Evolutionary conservation across 2,797 vertebrate species (phyloP).

Genomic region (Acestrorhynchus altus): DNA sequence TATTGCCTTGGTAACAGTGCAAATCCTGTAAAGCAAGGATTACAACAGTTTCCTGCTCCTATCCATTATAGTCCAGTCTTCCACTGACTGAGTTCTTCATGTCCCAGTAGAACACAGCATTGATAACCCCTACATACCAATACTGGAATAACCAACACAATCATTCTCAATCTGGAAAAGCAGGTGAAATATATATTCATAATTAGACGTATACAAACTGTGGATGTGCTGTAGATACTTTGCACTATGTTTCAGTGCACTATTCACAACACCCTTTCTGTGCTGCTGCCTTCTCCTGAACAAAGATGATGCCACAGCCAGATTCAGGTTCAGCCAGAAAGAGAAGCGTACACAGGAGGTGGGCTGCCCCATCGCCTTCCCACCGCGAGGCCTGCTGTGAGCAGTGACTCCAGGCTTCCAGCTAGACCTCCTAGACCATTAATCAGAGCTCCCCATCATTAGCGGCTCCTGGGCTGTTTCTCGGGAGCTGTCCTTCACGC

Average conservation of each 20-base stretch:
- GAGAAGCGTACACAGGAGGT: background rate
- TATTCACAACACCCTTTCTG: background rate
- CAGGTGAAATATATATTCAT: too few species aligned
- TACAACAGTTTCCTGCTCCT: too few species aligned
- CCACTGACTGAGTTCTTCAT: too few species aligned
- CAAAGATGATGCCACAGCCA: conserved; percentile 9
- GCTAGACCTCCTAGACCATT: conserved; percentile 41
- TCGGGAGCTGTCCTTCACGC: conserved; percentile 48
- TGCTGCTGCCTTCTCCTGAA: background rate
- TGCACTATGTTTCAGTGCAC: background rate
- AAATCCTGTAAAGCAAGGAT: too few species aligned
- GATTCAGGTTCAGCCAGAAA: background rate
- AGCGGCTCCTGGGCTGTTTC: conserved; percentile 27
- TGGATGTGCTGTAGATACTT: too few species aligned
- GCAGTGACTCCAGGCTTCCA: conserved; percentile 28
- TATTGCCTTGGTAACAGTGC: too few species aligned
- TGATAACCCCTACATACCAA: too few species aligned
- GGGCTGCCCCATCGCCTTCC: conserved; percentile 23
- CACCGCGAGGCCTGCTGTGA: conserved; percentile 42
- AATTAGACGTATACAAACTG: too few species aligned
- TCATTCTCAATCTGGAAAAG: too few species aligned
- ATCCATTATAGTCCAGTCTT: too few species aligned
- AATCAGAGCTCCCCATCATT: conserved; percentile 45
- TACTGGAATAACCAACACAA: too few species aligned
- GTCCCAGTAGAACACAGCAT: too few species aligned